Evolutionary conservation across 64 coral and sea anemone genomes (phyloP), one percentile per base, ranked within the genome.

Genomic region (Acropora tenuis): DNA sequence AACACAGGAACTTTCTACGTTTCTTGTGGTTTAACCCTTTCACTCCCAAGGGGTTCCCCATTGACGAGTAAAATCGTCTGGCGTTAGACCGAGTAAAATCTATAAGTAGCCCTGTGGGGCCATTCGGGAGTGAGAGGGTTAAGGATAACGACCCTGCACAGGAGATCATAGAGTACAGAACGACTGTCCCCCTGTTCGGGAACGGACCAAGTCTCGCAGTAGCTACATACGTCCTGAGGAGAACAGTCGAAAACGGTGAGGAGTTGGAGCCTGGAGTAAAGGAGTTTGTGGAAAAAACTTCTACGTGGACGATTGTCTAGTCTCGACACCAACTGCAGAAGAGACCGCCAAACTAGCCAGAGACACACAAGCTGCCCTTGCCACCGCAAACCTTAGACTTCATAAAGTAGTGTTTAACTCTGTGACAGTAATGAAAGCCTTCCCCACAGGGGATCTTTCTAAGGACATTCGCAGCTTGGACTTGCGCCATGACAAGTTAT

Each of bases 351-450:
- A 73, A 12, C 78, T 90, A 8, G 47, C 82, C 6, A 72, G 13
- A 41, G 63, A 73, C 44, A 82, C 89, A 0, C 79, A 91, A 76
- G 68, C 20, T 11, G 50, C 42, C 0, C 69, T 91, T 11, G 78
- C 87, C 73, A 84, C 69, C 41, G 73, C 79, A 3, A 91, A 91
- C 49, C 3, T 91, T 12, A 19, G 80, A 15, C 80, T 91, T 1
- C 89, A 91, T 59, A 91, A 91, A 41, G 89, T 91, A 3, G 79
- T 91, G 1, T 91, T 80, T 1, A 91, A 91, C 44, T 84, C 68
- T 0, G 48, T 59, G 1, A 48, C 2, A 8, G 79, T 91, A 4
- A 84, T 91, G 79, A 69, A 91, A 42, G 78, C 80, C n/a, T 47
- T 91, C 6, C 89, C 89, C 2, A 47, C 48, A 1, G 89, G 74